Base-by-base conservation (phyloP, 2,113 vertebrate species). In the Garra rufa region DNA sequence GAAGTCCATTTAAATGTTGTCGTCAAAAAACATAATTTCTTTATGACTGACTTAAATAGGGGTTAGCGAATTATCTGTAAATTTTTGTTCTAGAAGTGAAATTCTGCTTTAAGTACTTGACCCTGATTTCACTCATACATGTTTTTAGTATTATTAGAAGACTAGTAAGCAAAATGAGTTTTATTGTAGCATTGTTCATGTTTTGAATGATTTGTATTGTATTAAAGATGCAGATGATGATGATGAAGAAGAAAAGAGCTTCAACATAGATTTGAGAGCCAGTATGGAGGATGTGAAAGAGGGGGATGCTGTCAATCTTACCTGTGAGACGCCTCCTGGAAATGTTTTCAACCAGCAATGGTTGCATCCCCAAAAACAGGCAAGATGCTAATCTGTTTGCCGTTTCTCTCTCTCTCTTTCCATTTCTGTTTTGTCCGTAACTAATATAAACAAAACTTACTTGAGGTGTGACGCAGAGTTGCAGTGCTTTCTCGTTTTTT, bases 291-390 rank as follows among this genome's bases (percentile, higher is more conserved):
- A 94, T 0, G 92, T 98, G 87, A 95, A 93, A 91, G 93, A 93
- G 0, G 97, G 98, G 0, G 95, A 98, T 84, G 92, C 95, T 0
- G 93, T 99, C 0, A 93, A 90, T 78, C 87, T 99, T 86, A 96
- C 95, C 81, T 99, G 98, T 17, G 87, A 94, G 1, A 94, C 95
- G 85, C 95, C 96, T 21, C 87, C 94, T 34, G 97, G 95, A 0
- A 90, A 89, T 21, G 89, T 92, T 77, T 96, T 96, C 52, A 90
- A 95, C 85, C 95, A 99, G 85, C 92, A 96, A 74, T 99, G 98
- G 98, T 93, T 95, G 44, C 98, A 99, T 89, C 96, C 95, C 1
- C 95, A 95, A 83, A 95, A 94, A 93, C 93, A 95, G 96, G 98
- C 95, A 85, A 92, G 90, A 65, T 15, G 30, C 4, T 46, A 14